Evolutionary conservation across 2,113 vertebrate species (phyloP).

Genomic region (Trogon surrucura): DNA sequence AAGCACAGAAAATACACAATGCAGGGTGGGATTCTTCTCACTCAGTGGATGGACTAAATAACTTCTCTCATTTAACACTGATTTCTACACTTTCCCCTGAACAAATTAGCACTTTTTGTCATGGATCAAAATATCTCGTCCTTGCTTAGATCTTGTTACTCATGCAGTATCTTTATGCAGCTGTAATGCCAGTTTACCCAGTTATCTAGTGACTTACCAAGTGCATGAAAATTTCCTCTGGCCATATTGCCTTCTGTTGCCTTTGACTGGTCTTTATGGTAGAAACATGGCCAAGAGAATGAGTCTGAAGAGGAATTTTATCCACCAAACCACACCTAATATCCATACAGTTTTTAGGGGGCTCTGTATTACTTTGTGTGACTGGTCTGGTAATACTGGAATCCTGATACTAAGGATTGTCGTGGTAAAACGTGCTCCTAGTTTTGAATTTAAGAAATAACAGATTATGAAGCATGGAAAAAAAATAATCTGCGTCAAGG

Average conservation of each 20-base stretch:
- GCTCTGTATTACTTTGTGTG: neutral
- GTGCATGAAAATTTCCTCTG: neutral
- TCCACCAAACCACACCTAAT: neutral
- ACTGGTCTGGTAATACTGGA: neutral
- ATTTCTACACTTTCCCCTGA: neutral
- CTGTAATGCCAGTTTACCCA: neutral
- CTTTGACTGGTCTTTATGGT: neutral
- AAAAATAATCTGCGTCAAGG: neutral
- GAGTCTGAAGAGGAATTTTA: neutral
- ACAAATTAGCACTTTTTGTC: neutral
- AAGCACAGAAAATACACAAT: neutral
- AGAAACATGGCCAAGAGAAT: neutral
- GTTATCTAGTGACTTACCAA: neutral
- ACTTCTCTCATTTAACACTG: neutral
- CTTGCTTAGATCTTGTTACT: neutral
- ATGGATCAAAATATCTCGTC: neutral
- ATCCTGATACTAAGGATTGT: neutral
- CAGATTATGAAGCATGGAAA: neutral
- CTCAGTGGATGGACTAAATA: neutral
- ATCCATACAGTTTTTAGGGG: neutral
- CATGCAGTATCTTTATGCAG: neutral
- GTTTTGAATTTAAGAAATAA: neutral
- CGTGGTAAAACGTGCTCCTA: neutral
- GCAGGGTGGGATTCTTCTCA: neutral
- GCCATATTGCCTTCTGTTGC: neutral